phyloP scores from a whole-genome alignment of 2,888 invertebrate species.

The Amiota minor region DNA sequence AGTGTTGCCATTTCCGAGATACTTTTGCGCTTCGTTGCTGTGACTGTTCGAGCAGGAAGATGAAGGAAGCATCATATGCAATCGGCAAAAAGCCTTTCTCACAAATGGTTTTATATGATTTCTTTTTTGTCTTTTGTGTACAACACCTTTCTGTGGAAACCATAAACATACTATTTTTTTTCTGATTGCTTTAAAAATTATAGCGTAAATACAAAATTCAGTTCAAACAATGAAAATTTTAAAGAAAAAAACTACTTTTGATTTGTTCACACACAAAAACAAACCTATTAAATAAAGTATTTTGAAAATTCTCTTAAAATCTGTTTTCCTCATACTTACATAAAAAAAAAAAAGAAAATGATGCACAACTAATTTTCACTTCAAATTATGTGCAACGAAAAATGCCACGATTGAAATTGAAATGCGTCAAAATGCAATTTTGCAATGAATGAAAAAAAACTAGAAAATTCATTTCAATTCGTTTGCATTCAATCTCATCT shows the following conservation, averaged over 20 bases:
- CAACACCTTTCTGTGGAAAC: not conserved
- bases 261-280: too few species aligned
- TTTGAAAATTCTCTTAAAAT: too few species aligned
- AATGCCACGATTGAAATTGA: slow-evolving; percentile 5
- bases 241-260: too few species aligned
- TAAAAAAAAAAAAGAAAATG: too few species aligned
- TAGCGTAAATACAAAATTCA: too few species aligned
- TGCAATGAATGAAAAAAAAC: not conserved
- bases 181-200: too few species aligned
- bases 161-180: too few species aligned
- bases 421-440: slow-evolving; percentile 8
- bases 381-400: slow-evolving; percentile 11
- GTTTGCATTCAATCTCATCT: not conserved
- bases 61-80: not conserved
- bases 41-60: slow-evolving; percentile 9
- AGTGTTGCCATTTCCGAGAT: not conserved
- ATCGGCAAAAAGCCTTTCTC: slow-evolving; percentile 16
- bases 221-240: too few species aligned
- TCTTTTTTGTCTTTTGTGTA: not conserved
- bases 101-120: not conserved
- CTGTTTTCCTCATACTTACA: too few species aligned
- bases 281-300: too few species aligned
- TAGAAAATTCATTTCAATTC: not conserved
- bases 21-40: slow-evolving; percentile 6
- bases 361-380: slow-evolving; percentile 1